Evolutionary conservation across 2,113 vertebrate genomes (phyloP).

Genomic region (Petromus typicus): DNA sequence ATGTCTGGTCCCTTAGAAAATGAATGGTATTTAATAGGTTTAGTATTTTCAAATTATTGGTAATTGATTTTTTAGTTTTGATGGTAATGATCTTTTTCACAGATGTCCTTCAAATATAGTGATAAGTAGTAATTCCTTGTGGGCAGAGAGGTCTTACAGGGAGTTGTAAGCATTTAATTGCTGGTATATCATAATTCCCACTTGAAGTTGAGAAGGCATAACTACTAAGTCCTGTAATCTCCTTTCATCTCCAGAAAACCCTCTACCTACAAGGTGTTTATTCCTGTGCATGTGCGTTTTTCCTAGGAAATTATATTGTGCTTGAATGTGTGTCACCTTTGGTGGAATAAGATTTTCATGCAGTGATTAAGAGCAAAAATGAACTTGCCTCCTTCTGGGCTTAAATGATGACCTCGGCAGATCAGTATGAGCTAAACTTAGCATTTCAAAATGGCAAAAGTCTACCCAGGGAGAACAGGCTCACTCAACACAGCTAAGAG

Average conservation of each 20-base stretch:
- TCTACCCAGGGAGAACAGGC: background rate
- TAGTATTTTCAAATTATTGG: background rate
- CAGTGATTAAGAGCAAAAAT: background rate
- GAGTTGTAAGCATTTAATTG: background rate
- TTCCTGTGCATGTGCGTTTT: background rate
- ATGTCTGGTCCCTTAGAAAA: background rate
- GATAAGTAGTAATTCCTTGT: background rate
- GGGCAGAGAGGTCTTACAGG: background rate
- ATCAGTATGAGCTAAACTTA: constrained; percentile 20
- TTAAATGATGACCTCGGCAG: background rate
- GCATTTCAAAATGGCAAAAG: background rate
- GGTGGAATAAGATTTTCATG: background rate
- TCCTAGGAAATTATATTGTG: background rate
- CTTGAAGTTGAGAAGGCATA: background rate
- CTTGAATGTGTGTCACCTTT: background rate
- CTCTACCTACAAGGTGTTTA: background rate
- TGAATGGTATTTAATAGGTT: background rate
- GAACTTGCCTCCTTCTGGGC: background rate
- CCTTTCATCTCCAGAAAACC: constrained; percentile 18
- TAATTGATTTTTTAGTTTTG: constrained; percentile 1
- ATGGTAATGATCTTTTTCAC: background rate
- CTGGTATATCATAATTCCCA: background rate
- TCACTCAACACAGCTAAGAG: constrained; percentile 40
- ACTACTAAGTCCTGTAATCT: background rate
- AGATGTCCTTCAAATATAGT: background rate